Evolutionary conservation across 2,113 vertebrate genomes (phyloP).

Genomic region (Rhombomys opimus): DNA sequence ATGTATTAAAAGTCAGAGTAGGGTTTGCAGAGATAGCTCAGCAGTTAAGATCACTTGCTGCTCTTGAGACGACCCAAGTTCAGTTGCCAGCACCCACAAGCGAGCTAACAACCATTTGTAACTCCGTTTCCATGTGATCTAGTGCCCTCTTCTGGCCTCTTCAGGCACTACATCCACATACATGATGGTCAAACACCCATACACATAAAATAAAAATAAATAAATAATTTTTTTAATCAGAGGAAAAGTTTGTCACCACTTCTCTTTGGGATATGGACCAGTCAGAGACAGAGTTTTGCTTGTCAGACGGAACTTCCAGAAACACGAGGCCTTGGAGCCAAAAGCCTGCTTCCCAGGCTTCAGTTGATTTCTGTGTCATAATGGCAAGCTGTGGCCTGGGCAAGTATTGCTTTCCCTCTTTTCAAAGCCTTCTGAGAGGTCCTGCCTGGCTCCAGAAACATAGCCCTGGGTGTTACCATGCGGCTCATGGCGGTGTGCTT

Average conservation of each 20-base stretch:
- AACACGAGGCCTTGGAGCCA: rapidly evolving
- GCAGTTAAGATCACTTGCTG: background rate
- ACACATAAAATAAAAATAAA: background rate
- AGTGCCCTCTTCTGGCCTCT: background rate
- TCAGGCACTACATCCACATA: background rate
- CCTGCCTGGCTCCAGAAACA: background rate
- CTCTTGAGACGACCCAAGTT: background rate
- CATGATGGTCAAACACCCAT: background rate
- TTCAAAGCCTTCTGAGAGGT: rapidly evolving
- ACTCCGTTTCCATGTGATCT: background rate
- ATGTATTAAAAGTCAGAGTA: conserved; percentile 35
- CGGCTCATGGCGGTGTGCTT: rapidly evolving
- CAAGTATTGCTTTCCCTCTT: background rate
- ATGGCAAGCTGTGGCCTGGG: background rate
- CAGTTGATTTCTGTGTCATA: background rate
- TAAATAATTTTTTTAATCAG: background rate
- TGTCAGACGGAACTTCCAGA: background rate
- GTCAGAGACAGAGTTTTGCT: background rate
- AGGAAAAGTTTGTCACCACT: background rate
- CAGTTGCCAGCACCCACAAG: background rate
- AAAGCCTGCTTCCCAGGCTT: background rate
- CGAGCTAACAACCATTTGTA: background rate
- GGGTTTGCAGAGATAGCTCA: background rate
- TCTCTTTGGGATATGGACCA: background rate
- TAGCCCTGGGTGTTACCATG: rapidly evolving